A percentile compares a stretch with the other conserved stretches of the same genome.
These are phyloP conservation scores for Trachythela sp. DNA, from an alignment of 64 coral and sea anemone species.

Conservation along the genomic window DNA sequence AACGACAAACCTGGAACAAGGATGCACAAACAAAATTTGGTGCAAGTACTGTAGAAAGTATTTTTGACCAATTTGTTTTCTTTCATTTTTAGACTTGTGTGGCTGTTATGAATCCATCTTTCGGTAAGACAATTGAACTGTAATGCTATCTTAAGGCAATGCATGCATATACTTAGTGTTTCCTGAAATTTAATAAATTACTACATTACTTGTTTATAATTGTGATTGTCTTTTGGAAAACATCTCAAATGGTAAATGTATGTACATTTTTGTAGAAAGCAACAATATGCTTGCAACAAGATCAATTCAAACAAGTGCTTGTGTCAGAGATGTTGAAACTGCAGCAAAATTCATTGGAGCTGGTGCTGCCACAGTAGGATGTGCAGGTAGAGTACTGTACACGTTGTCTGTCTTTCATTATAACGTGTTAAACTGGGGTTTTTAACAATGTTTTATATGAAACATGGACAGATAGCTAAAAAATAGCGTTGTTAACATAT, in stretches of 20 bases:
- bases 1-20: no score
- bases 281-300: not conserved
- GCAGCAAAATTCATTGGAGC: slow-evolving; percentile 99
- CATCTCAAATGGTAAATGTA: not conserved
- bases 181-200: no score
- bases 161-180: no score
- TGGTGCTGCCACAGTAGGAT: slow-evolving; percentile 97
- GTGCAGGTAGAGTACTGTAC: slow-evolving; percentile 60
- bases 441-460: no score
- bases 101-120: not conserved
- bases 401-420: no score
- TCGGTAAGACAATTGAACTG: not conserved
- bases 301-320: slow-evolving; percentile 85
- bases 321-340: slow-evolving; percentile 96
- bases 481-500: no score
- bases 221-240: not conserved
- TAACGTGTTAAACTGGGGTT: no score
- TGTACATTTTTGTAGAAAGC: slow-evolving; percentile 14
- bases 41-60: no score
- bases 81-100: not conserved
- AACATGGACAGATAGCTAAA: no score
- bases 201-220: not conserved
- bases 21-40: no score
- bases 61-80: not conserved
- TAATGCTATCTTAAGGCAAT: no score